Evolutionary conservation across 2,888 invertebrate genomes (phyloP).

Genomic region (Galeopsomyia nigrocyanea): DNA sequence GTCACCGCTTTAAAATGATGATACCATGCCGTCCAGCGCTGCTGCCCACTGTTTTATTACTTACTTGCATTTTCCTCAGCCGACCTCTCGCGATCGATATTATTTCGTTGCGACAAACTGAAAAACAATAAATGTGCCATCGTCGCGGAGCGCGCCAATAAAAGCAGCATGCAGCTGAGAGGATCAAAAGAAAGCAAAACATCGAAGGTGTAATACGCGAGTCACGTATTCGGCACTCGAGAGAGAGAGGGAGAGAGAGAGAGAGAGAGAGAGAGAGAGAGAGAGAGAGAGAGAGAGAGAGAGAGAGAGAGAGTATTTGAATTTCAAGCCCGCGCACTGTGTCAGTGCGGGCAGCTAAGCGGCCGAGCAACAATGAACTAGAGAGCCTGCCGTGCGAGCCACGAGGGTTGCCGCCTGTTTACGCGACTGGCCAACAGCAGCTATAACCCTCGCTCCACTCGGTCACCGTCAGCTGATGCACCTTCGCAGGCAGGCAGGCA

Average conservation of each 20-base stretch:
- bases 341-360: neutral
- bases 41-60: no score
- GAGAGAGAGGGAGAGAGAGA: slow-evolving; percentile 30
- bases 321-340: slow-evolving; percentile 25
- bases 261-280: slow-evolving; percentile 34
- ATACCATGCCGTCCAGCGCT: neutral
- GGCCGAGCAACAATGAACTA: neutral
- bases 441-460: slow-evolving; percentile 7
- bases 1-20: slow-evolving; percentile 47
- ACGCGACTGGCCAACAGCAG: slow-evolving; percentile 9
- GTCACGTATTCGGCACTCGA: slow-evolving; percentile 35
- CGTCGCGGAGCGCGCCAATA: no score
- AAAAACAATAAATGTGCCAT: slow-evolving; percentile 13
- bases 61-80: no score
- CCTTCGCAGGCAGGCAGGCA: slow-evolving; percentile 23
- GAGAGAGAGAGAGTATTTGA: slow-evolving; percentile 29
- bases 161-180: neutral
- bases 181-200: slow-evolving; percentile 14
- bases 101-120: slow-evolving; percentile 5
- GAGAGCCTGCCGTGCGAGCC: no score
- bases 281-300: slow-evolving; percentile 33
- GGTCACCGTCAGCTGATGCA: neutral
- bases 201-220: slow-evolving; percentile 13
- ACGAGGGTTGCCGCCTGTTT: slow-evolving; percentile 24
- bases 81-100: no score